Conservation (phyloP, 2,797 vertebrate genomes). For the Megaceryle alcyon region DNA sequence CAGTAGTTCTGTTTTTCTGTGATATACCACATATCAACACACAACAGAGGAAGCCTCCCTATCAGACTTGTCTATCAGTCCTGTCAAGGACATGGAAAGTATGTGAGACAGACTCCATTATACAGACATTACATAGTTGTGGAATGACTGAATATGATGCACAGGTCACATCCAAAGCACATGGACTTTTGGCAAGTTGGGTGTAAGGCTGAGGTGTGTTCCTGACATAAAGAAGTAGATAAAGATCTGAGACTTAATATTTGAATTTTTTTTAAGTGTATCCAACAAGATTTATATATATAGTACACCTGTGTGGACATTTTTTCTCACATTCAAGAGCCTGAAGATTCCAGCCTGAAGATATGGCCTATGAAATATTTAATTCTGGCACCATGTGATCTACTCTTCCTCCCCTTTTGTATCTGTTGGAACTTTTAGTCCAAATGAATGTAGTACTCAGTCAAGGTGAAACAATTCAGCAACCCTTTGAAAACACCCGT, state of each 20-base stretch:
- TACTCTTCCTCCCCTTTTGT: neutral
- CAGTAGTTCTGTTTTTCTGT: neutral
- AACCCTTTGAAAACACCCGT: neutral
- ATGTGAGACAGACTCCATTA: rapidly evolving
- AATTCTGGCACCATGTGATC: neutral
- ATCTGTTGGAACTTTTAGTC: neutral
- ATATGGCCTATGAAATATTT: neutral
- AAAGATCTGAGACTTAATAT: neutral
- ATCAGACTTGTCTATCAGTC: neutral
- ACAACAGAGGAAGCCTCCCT: neutral
- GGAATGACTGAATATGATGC: neutral
- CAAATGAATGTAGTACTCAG: neutral
- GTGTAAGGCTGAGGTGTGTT: neutral
- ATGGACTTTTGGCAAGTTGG: rapidly evolving
- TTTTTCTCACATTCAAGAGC: neutral
- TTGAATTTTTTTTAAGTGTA: neutral
- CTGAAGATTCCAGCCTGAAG: neutral
- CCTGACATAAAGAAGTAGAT: neutral
- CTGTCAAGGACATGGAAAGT: neutral
- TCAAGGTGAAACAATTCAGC: neutral
- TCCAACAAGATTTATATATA: neutral
- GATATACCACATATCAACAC: neutral
- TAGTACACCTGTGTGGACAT: neutral
- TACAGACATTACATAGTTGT: neutral
- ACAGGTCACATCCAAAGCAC: neutral